phyloP scores from a whole-genome alignment of 2,797 vertebrate genomes.

The Nannoperca obscura region DNA sequence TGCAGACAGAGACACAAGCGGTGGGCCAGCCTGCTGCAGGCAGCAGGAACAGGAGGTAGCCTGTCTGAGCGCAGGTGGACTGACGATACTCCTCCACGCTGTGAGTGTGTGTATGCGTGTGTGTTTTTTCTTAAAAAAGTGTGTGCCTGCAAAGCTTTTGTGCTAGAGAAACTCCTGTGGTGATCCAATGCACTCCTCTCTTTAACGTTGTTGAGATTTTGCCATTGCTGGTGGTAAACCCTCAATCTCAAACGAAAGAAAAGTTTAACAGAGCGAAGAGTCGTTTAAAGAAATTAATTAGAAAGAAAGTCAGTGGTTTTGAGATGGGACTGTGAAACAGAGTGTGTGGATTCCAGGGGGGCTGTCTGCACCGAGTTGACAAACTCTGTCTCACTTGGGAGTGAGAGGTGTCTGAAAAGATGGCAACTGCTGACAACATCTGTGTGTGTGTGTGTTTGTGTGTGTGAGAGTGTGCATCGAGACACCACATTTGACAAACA shows the following conservation, averaged over 20 bases:
- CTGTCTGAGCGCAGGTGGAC: slow-evolving; percentile 77
- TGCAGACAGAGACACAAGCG: slow-evolving; percentile 83
- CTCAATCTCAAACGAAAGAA: slow-evolving; percentile 28
- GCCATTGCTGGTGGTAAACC: slow-evolving; percentile 17
- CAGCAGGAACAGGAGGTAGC: slow-evolving; percentile 69
- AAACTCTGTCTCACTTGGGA: slow-evolving; percentile 78
- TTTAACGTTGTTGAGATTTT: slow-evolving; percentile 30
- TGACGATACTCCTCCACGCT: slow-evolving; percentile 44
- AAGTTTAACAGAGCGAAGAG: slow-evolving; percentile 48
- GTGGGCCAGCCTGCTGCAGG: slow-evolving; percentile 70
- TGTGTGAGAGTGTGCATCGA: slow-evolving; percentile 35
- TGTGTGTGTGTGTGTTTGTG: slow-evolving; percentile 14
- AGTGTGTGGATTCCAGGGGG: slow-evolving; percentile 63
- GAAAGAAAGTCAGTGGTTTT: slow-evolving; percentile 55
- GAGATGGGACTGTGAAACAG: slow-evolving; percentile 70
- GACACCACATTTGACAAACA: slow-evolving; percentile 77
- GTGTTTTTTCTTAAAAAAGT: slow-evolving; percentile 17
- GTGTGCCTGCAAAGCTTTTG: slow-evolving; percentile 36
- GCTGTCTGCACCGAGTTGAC: slow-evolving; percentile 77
- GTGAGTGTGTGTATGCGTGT: slow-evolving; percentile 26
- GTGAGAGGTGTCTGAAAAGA: slow-evolving; percentile 82
- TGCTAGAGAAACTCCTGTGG: slow-evolving; percentile 35
- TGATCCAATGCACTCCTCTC: slow-evolving; percentile 7
- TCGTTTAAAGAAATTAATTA: slow-evolving; percentile 63
- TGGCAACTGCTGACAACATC: slow-evolving; percentile 78